Conservation (phyloP, 2,113 vertebrate species). For the Malurus cyaneus region DNA sequence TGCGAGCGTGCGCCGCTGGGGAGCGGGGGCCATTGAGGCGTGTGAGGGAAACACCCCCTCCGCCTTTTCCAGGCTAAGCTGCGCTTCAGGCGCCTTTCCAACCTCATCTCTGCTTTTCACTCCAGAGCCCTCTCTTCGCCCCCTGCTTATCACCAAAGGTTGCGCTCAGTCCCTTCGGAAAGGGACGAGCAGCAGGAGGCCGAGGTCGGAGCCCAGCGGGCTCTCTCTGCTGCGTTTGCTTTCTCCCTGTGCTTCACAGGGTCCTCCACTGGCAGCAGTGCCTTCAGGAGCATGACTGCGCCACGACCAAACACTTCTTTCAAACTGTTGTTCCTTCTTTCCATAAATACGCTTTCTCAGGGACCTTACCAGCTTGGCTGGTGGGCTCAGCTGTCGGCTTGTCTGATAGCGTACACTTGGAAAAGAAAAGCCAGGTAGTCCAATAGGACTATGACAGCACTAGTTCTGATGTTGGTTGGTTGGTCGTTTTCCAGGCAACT, state of each 20-base stretch:
- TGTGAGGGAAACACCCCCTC: fast-evolving
- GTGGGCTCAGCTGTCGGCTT: not conserved
- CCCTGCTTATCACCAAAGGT: fast-evolving
- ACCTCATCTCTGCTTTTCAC: fast-evolving
- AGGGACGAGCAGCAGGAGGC: fast-evolving
- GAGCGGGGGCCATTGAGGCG: fast-evolving
- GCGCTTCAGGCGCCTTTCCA: fast-evolving
- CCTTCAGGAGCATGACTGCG: fast-evolving
- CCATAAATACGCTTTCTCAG: not conserved
- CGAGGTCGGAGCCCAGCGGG: fast-evolving
- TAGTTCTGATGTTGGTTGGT: not conserved
- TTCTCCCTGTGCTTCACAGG: fast-evolving
- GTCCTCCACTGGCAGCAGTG: fast-evolving
- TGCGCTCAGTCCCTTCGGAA: fast-evolving
- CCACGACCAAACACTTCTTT: fast-evolving
- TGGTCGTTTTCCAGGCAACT: not conserved
- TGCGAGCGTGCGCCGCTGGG: not conserved
- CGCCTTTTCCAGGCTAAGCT: no score
- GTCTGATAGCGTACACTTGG: no score
- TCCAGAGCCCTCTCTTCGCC: not conserved
- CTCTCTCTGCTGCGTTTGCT: not conserved
- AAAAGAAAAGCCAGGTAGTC: not conserved
- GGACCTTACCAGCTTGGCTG: fast-evolving
- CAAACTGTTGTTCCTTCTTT: fast-evolving
- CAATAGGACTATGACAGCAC: not conserved